Percentiles rank a stretch among this genome's conserved stretches.
Conservation (phyloP, 2,797 vertebrate species). For the Mus minutoides region DNA sequence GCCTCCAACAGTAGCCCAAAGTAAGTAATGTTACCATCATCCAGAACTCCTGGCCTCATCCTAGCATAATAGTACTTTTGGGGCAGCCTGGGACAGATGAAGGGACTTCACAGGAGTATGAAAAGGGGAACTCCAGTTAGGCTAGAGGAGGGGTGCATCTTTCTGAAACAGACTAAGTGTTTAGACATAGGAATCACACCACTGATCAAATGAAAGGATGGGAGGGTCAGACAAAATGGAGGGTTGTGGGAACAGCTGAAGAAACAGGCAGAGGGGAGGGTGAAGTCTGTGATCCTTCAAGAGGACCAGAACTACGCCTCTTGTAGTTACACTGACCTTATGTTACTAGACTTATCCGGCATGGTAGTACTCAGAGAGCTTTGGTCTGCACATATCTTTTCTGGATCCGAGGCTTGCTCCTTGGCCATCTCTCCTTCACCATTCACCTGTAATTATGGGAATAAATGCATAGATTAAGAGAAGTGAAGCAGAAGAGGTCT, state of each 20-base stretch:
- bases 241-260: background rate
- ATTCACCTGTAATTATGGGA: conserved; percentile 87
- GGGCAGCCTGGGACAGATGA: background rate
- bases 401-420: conserved; percentile 91
- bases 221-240: background rate
- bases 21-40: background rate
- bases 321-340: conserved; percentile 90
- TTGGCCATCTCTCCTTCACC: conserved; percentile 90
- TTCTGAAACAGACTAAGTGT: background rate
- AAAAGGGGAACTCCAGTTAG: background rate
- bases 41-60: background rate
- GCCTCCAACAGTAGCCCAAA: background rate
- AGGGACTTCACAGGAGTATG: background rate
- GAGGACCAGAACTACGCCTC: conserved; percentile 87
- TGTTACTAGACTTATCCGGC: conserved; percentile 89
- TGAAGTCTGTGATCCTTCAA: background rate
- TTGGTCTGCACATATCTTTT: conserved; percentile 90
- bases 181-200: background rate
- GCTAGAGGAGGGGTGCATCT: background rate
- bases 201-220: background rate
- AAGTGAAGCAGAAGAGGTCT: background rate
- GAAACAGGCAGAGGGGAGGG: background rate
- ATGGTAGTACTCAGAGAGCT: conserved; percentile 91
- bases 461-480: background rate
- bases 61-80: background rate